A percentile compares a stretch with the other conserved stretches of the same genome.
Evolutionary conservation across 2,797 vertebrate species (phyloP).

Genomic region (Anguilla obscura): DNA sequence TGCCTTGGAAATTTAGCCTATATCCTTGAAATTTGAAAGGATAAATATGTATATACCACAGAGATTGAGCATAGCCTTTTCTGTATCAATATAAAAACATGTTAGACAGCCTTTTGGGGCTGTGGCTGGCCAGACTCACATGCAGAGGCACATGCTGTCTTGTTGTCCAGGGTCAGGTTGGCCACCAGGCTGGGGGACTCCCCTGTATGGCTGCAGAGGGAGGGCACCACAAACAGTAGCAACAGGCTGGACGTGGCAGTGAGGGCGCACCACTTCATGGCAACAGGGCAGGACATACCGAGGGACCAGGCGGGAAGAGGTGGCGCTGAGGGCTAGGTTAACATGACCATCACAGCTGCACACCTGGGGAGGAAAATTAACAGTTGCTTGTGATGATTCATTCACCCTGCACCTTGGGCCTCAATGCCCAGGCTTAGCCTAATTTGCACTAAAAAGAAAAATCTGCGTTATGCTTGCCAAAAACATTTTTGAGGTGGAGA

Average conservation of each 20-base stretch:
- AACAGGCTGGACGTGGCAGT: constrained; percentile 21
- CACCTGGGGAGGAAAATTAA: constrained; percentile 27
- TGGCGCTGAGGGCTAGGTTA: constrained; percentile 19
- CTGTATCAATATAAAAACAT: neutral
- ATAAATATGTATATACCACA: neutral
- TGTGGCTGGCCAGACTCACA: constrained; percentile 43
- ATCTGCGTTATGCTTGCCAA: neutral
- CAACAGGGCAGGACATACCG: constrained; percentile 5
- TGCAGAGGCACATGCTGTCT: neutral
- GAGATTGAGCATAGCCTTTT: neutral
- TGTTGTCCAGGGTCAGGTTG: neutral
- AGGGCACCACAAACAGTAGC: constrained; percentile 23
- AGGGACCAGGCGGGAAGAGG: neutral
- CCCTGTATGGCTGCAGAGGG: neutral
- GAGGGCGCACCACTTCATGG: constrained; percentile 31
- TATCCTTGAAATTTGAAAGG: neutral
- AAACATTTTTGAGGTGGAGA: neutral
- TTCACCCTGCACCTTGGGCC: neutral
- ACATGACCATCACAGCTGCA: constrained; percentile 37
- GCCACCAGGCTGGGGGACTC: neutral
- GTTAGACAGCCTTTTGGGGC: neutral
- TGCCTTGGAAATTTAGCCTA: neutral
- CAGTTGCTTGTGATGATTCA: neutral
- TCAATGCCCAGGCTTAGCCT: constrained; percentile 5
- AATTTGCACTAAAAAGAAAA: neutral